phyloP scores from a whole-genome alignment of 2,888 invertebrate genomes.

The Orthonevra nobilis region DNA sequence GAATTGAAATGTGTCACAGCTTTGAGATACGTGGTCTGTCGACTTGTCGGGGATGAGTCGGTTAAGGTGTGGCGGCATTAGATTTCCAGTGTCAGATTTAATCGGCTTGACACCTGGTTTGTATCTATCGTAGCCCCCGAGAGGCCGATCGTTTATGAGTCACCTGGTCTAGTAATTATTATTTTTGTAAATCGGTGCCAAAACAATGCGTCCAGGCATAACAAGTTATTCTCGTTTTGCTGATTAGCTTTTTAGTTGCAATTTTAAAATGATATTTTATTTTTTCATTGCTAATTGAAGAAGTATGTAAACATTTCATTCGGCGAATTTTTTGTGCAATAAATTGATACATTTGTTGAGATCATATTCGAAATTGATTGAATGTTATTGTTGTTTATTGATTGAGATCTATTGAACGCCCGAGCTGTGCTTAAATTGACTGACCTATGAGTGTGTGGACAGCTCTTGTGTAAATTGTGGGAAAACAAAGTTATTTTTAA shows the following conservation, averaged over 20 bases:
- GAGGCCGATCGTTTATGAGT: slow-evolving; percentile 32
- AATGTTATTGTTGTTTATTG: slow-evolving; percentile 13
- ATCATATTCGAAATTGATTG: neutral
- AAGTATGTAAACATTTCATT: slow-evolving; percentile 30
- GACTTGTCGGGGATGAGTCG: neutral
- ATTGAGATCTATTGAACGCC: slow-evolving; percentile 4
- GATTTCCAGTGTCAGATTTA: too few species aligned
- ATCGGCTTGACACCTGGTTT: too few species aligned
- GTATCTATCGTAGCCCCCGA: too few species aligned
- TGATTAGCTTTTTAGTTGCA: slow-evolving; percentile 8
- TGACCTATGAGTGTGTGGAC: too few species aligned
- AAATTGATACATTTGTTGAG: slow-evolving; percentile 7
- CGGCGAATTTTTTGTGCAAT: slow-evolving; percentile 33
- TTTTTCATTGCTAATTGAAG: slow-evolving; percentile 38
- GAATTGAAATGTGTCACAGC: slow-evolving; percentile 38
- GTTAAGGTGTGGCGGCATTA: too few species aligned
- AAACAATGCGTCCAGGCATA: slow-evolving; percentile 11
- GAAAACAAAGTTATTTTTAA: too few species aligned
- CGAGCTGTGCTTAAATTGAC: too few species aligned
- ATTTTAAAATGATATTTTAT: slow-evolving; percentile 31
- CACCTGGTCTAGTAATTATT: slow-evolving; percentile 45
- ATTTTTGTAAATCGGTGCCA: slow-evolving; percentile 17
- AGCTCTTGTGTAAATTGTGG: too few species aligned
- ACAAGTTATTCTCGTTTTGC: slow-evolving; percentile 45
- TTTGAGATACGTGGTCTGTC: neutral